Conservation (phyloP, 2,797 vertebrate genomes). For the Antennarius maculatus region DNA sequence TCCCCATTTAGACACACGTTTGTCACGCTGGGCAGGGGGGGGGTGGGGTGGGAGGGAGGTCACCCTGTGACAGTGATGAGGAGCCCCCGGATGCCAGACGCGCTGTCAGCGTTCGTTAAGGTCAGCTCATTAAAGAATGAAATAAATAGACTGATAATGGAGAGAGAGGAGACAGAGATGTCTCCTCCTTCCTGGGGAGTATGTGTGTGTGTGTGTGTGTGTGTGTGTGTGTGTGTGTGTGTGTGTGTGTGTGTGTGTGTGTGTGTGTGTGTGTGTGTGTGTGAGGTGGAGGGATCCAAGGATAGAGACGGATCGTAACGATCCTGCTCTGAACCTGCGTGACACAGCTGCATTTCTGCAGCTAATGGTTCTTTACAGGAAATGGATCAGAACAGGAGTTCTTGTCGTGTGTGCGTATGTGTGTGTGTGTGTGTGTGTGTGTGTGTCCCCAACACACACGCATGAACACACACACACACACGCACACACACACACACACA, state of each 20-base stretch:
- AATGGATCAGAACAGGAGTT: conserved; percentile 69
- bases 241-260: too few species aligned
- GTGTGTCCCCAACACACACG: too few species aligned
- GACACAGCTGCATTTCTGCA: conserved; percentile 66
- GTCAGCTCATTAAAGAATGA: conserved; percentile 77
- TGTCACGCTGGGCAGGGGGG: conserved; percentile 57
- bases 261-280: too few species aligned
- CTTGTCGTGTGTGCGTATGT: conserved; percentile 62
- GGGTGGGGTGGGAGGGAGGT: conserved; percentile 64
- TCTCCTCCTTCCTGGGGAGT: conserved; percentile 1
- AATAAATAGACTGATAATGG: conserved; percentile 68
- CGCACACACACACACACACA: not conserved
- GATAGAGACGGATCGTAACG: conserved; percentile 48
- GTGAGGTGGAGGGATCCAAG: conserved; percentile 32
- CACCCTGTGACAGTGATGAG: conserved; percentile 75
- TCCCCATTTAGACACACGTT: conserved; percentile 77
- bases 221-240: too few species aligned
- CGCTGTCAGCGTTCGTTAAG: conserved; percentile 77
- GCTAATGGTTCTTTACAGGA: conserved; percentile 79
- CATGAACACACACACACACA: conserved; percentile 21
- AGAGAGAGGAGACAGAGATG: conserved; percentile 41
- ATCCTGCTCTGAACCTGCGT: conserved; percentile 69
- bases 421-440: too few species aligned
- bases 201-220: too few species aligned
- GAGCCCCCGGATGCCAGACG: conserved; percentile 64